These are phyloP conservation scores for Acronicta leporina DNA, from an alignment of 2,888 invertebrate genomes.

Conservation along the genomic window DNA sequence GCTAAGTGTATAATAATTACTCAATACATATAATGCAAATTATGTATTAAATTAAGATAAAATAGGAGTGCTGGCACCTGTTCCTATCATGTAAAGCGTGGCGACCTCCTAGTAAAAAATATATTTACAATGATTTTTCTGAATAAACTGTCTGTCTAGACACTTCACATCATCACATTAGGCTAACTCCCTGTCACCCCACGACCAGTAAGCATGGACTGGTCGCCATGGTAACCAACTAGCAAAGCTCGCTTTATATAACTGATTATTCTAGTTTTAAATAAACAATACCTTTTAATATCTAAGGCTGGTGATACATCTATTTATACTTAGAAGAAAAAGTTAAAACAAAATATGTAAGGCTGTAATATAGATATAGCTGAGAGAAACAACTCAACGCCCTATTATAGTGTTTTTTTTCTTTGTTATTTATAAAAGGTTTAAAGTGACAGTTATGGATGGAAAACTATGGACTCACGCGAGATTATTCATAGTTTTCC, in stretches of 20 bases:
- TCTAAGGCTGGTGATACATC: constrained; percentile 85
- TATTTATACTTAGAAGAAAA: constrained; percentile 68
- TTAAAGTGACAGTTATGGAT: constrained; percentile 40
- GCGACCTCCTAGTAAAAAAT: too few species aligned
- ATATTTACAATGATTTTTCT: neutral
- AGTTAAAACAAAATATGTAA: constrained; percentile 65
- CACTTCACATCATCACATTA: constrained; percentile 7
- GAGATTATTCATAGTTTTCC: constrained; percentile 46
- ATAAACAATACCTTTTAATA: constrained; percentile 62
- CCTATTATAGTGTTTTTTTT: constrained; percentile 60
- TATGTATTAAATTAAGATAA: constrained; percentile 43
- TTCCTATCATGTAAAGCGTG: too few species aligned
- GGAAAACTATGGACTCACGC: constrained; percentile 41
- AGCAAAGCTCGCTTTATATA: constrained; percentile 64
- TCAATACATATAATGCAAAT: constrained; percentile 8
- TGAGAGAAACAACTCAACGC: constrained; percentile 82
- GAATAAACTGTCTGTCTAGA: constrained; percentile 4
- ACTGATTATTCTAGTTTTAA: constrained; percentile 57
- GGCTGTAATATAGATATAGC: constrained; percentile 69
- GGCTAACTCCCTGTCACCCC: constrained; percentile 1
- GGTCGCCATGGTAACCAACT: constrained; percentile 52
- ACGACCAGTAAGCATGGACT: constrained; percentile 5
- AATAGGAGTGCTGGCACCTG: constrained; percentile 14
- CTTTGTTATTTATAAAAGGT: constrained; percentile 55
- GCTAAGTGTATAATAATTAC: too few species aligned